Evolutionary conservation across 2,797 vertebrate species (phyloP).

Genomic region (Taenioides sp.): DNA sequence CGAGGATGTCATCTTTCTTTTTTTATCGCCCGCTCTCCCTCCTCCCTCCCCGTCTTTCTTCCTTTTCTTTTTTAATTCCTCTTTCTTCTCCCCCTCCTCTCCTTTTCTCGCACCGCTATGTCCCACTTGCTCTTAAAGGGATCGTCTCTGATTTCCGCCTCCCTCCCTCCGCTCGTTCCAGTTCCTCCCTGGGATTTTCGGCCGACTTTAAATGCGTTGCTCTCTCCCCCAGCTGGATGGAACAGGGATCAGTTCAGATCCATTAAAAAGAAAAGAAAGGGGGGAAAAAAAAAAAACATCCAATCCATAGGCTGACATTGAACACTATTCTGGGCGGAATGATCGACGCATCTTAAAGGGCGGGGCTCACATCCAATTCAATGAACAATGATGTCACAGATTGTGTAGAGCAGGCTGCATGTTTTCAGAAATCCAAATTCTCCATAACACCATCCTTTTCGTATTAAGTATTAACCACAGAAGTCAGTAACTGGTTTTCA

Average conservation of each 20-base stretch:
- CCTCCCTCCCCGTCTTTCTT: slow-evolving; percentile 81
- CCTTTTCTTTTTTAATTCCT: slow-evolving; percentile 85
- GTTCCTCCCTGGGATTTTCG: slow-evolving; percentile 49
- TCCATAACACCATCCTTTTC: too few relatives aligned
- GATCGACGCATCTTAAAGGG: slow-evolving; percentile 78
- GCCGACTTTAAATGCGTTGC: slow-evolving; percentile 66
- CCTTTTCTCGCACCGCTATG: slow-evolving; percentile 80
- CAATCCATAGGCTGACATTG: slow-evolving; percentile 20
- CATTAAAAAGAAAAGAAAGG: too few relatives aligned
- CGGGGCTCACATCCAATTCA: slow-evolving; percentile 45
- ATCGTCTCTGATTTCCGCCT: slow-evolving; percentile 74
- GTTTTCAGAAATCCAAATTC: too few relatives aligned
- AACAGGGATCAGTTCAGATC: slow-evolving; percentile 26
- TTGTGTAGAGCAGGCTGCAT: slow-evolving; percentile 22
- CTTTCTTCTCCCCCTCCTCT: slow-evolving; percentile 84
- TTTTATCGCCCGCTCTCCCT: slow-evolving; percentile 82
- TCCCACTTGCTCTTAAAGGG: slow-evolving; percentile 84
- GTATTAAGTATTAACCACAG: too few relatives aligned
- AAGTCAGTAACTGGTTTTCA: too few relatives aligned
- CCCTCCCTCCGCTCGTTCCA: slow-evolving; percentile 41
- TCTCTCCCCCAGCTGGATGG: background rate
- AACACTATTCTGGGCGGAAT: slow-evolving; percentile 53
- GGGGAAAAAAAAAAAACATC: slow-evolving; percentile 20
- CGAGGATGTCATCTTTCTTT: slow-evolving; percentile 86
- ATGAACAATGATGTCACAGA: slow-evolving; percentile 60